phyloP scores from a whole-genome alignment of 1,140 invertebrate species.

The Trialeurodes vaporariorum region DNA sequence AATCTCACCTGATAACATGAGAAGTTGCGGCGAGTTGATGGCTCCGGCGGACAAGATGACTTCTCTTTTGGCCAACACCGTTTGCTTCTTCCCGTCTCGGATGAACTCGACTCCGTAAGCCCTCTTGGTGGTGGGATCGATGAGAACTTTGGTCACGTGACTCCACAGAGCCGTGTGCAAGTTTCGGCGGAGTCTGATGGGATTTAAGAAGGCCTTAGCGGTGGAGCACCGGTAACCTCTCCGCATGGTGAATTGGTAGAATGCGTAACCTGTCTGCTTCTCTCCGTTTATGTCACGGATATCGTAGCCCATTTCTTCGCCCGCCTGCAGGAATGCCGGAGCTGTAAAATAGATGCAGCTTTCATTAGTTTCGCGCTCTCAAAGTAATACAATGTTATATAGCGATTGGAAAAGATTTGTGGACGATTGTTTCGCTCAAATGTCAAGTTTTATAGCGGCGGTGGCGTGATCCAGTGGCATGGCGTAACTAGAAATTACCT shows the following conservation, averaged over 20 bases:
- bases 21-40: slow-evolving; percentile 61
- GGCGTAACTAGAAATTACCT: no score
- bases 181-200: slow-evolving; percentile 55
- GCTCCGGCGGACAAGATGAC: slow-evolving; percentile 68
- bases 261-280: slow-evolving; percentile 66
- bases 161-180: slow-evolving; percentile 60
- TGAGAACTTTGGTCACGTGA: slow-evolving; percentile 62
- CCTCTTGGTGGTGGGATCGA: slow-evolving; percentile 51
- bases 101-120: slow-evolving; percentile 69
- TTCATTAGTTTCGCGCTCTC: no score
- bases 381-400: no score
- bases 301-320: slow-evolving; percentile 80
- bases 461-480: no score
- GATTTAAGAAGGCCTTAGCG: slow-evolving; percentile 67
- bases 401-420: no score
- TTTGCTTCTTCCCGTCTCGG: slow-evolving; percentile 47
- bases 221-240: slow-evolving; percentile 61
- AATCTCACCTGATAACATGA: slow-evolving; percentile 59
- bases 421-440: no score
- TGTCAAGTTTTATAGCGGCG: no score
- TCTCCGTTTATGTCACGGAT: slow-evolving; percentile 63
- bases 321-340: slow-evolving; percentile 72
- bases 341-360: no score
- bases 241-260: slow-evolving; percentile 72
- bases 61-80: slow-evolving; percentile 57